Evolutionary conservation across 2,113 vertebrate species (phyloP).

Genomic region (Passer montanus): DNA sequence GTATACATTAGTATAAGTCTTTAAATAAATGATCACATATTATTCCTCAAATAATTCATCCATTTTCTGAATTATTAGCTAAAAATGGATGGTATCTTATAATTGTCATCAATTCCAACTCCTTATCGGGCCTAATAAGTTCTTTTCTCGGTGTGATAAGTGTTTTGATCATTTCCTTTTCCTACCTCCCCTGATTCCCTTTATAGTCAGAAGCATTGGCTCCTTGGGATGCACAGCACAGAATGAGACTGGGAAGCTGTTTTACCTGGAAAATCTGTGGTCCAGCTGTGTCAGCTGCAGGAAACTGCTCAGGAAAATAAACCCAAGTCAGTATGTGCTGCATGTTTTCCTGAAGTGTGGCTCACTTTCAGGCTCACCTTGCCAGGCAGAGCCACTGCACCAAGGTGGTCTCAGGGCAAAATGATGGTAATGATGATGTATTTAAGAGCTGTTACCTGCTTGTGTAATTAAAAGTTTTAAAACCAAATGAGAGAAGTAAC

Average conservation of each 20-base stretch:
- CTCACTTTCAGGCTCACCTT: not conserved
- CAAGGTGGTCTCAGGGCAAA: not conserved
- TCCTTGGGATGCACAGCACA: not conserved
- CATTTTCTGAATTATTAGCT: slow-evolving; percentile 44
- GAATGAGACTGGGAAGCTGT: not conserved
- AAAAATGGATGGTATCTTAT: slow-evolving; percentile 26
- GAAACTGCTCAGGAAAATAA: not conserved
- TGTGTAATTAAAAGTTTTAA: not conserved
- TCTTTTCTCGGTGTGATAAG: not conserved
- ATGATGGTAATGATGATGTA: not conserved
- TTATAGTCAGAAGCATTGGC: not conserved
- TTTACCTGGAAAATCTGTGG: not conserved
- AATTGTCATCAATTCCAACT: slow-evolving; percentile 42
- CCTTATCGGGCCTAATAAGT: not conserved
- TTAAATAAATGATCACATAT: slow-evolving; percentile 55
- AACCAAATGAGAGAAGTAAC: not conserved
- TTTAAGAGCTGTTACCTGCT: not conserved
- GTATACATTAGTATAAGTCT: not conserved
- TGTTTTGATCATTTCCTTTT: slow-evolving; percentile 49
- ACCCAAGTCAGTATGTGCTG: not conserved
- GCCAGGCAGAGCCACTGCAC: not conserved
- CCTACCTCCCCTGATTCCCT: not conserved
- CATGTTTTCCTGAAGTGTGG: not conserved
- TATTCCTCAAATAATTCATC: slow-evolving; percentile 55
- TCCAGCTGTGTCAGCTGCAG: not conserved